phyloP scores from a whole-genome alignment of 2,888 invertebrate genomes.

The Corythucha ciliata region DNA sequence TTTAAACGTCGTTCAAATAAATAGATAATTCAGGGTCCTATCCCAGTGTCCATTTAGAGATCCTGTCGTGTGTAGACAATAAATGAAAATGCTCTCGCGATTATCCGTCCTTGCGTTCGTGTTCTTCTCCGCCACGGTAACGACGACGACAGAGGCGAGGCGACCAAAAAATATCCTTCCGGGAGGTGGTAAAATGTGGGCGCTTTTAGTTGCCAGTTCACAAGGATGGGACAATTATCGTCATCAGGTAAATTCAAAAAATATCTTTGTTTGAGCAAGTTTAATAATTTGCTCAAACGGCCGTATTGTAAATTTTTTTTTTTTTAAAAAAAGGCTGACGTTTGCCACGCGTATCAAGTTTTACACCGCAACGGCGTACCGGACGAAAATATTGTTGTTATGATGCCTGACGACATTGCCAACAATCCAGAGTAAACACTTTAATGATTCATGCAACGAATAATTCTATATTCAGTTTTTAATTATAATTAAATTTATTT shows the following conservation, averaged over 20 bases:
- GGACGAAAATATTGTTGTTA: constrained; percentile 47
- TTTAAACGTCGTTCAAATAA: no score
- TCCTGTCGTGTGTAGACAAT: no score
- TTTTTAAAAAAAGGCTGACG: no score
- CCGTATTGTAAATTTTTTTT: constrained; percentile 8
- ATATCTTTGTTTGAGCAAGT: background rate
- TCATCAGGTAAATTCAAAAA: constrained; percentile 47
- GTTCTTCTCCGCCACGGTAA: no score
- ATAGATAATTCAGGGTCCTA: no score
- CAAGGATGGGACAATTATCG: constrained; percentile 50
- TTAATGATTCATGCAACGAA: no score
- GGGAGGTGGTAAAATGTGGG: constrained; percentile 46
- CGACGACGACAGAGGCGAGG: no score
- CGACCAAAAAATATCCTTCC: no score
- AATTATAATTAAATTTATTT: no score
- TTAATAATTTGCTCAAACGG: background rate
- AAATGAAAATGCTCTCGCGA: no score
- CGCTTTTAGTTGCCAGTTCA: constrained; percentile 50
- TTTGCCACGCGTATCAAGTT: constrained; percentile 30
- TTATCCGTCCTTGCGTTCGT: no score
- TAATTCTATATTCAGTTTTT: background rate
- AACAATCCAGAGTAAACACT: constrained; percentile 43
- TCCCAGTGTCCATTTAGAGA: no score
- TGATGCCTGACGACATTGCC: constrained; percentile 56
- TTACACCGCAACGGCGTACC: constrained; percentile 28